Base-by-base conservation (phyloP, 2,888 invertebrate species). In the Rutpela maculata region DNA sequence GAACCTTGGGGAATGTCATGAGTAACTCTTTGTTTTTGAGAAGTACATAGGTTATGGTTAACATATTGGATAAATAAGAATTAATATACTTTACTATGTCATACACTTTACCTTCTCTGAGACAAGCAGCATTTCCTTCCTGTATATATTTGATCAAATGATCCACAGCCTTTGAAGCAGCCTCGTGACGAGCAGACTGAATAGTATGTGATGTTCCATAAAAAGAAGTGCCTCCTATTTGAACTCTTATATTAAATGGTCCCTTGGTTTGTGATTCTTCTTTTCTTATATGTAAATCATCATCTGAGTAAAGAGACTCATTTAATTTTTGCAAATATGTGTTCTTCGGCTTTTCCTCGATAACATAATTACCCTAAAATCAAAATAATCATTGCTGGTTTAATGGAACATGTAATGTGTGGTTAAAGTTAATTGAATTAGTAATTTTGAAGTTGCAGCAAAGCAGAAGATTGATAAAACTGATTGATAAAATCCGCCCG, bases 141-240 rank as follows among this genome's bases (percentile, higher is more conserved):
- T 81, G 80, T 22, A 84, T 71, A 78, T 88, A 88, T 73, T 84
- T 80, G 55, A 82, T 84, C 55, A 89, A 79, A 72, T 74, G 75
- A 73, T 86, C 80, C 1, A 89, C 67, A 12, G 88, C 89, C 66
- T 87, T 86, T 15, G 77, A 68, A n/a, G 89, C 89, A 15, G 88
- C 89, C 76, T 88, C 85, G 76, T 89, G 88, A 75, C 85, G 83
- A 6, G 88, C 89, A 26, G 84, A 82, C 80, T 89, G 85, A 26
- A 88, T 84, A 1, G 87, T 87, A 75, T 85, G 85, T 7, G 86
- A 88, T 60, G 78, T 77, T 1, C 88, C 88, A 67, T 83, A 81
- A 80, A 87, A 89, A 38, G 80, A 81, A 10, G 82, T 71, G 17
- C 85, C 85, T 35, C 86, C 87, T 35, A 89, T 86, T 74, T 84